Base-by-base conservation (phyloP, 2,888 invertebrate genomes). In the Arctia plantaginis region DNA sequence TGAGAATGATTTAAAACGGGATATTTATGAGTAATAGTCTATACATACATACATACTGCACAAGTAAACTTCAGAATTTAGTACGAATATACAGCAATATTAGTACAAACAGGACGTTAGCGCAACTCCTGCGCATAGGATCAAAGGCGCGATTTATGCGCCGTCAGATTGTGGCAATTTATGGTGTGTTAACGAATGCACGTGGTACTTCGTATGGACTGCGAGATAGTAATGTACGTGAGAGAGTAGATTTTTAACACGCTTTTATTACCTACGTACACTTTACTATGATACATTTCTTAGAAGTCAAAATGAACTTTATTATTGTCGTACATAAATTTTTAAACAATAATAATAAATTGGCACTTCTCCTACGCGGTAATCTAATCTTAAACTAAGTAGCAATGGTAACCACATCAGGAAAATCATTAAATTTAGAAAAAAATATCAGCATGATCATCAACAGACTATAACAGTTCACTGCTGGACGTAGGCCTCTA, bases 131-230 rank as follows among this genome's bases (percentile, higher is more conserved):
- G 86, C 85, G 85, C 85, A 81, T 77, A 74, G 80, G 85, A 86
- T 88, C 87, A 85, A 86, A 85, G 83, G 73, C 80, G 72, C 82
- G 85, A 89, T 87, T 87, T 88, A 88, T 84, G 80, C 65, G 79
- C 77, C 77, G 82, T 83, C 80, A 83, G 86, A 85, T 89, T 88
- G 87, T 80, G 73, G 77, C 83, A 81, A 89, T 85, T 88, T 89
- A 88, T 88, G 66, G 84, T 80, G 68, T 79, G 82, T 82, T 89
- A 89, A 88, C 89, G 86, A 88, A 86, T 76, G 77, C 77, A 76
- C 82, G 79, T 82, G 80, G 69, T 64, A 23, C 39, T 67, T 35
- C 70, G 62, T 64, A 74, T 80, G 64, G 69, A 76, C 62, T 74
- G 74, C 74, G 47, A 80, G 71, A 77, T 75, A 68, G 72, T 30